These are phyloP conservation scores for Drosophila nr. perissopoda DNA, from an alignment of 2,888 invertebrate species.

Conservation along the genomic window DNA sequence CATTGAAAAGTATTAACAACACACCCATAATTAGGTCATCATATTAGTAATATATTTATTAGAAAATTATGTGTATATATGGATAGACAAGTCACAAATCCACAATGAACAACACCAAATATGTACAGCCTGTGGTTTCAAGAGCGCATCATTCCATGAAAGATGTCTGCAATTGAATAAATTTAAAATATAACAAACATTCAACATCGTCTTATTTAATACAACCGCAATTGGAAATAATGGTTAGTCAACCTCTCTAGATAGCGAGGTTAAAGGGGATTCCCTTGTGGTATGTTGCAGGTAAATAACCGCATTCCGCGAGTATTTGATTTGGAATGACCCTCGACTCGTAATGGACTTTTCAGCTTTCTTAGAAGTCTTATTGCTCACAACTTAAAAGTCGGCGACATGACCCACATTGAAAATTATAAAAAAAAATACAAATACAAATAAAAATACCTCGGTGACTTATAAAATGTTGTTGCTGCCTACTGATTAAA, in stretches of 20 bases:
- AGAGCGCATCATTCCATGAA: conserved; percentile 47
- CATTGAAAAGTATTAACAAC: conserved; percentile 59
- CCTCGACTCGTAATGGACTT: conserved; percentile 1
- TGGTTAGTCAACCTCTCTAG: background rate
- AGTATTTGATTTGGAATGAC: conserved; percentile 5
- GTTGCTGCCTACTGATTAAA: conserved; percentile 26
- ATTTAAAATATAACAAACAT: conserved; percentile 17
- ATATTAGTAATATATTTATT: conserved; percentile 7
- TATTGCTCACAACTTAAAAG: conserved; percentile 36
- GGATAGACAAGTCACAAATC: conserved; percentile 7
- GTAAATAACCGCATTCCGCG: conserved; percentile 23
- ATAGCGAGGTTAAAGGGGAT: conserved; percentile 18
- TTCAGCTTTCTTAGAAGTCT: conserved; percentile 29
- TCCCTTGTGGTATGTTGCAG: conserved; percentile 25
- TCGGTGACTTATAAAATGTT: conserved; percentile 3
- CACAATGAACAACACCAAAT: conserved; percentile 15
- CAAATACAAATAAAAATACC: conserved; percentile 24
- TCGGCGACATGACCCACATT: conserved; percentile 37
- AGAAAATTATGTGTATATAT: conserved; percentile 17
- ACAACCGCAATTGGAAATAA: background rate
- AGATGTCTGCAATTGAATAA: conserved; percentile 27
- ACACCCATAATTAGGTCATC: conserved; percentile 26
- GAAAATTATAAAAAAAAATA: conserved; percentile 5
- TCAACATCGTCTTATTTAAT: background rate
- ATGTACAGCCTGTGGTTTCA: conserved; percentile 11